These are phyloP conservation scores for Phengaris alcon DNA, from an alignment of 2,888 invertebrate species.

Conservation along the genomic window DNA sequence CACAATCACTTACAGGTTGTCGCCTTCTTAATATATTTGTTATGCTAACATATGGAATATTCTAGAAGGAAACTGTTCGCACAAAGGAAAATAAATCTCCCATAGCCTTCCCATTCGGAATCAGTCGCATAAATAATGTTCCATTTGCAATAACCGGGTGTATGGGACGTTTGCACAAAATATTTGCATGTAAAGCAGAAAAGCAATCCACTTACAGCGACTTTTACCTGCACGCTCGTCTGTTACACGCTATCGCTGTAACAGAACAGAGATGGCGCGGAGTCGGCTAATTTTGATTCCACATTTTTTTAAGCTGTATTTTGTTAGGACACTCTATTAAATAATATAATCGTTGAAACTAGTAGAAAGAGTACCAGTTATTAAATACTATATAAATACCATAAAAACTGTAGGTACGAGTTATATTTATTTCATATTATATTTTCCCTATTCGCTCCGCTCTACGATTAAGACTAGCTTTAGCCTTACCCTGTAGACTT, in stretches of 20 bases:
- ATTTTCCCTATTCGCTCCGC: too few relatives aligned
- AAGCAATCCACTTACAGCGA: constrained; percentile 76
- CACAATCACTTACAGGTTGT: constrained; percentile 23
- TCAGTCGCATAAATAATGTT: constrained; percentile 41
- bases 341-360: too few relatives aligned
- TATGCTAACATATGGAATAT: constrained; percentile 29
- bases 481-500: too few relatives aligned
- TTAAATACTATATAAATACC: too few relatives aligned
- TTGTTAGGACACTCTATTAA: too few relatives aligned
- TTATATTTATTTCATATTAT: too few relatives aligned
- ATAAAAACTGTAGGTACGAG: too few relatives aligned
- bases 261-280: constrained; percentile 44
- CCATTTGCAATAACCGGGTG: constrained; percentile 39
- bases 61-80: constrained; percentile 27
- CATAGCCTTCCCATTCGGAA: constrained; percentile 34
- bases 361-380: too few relatives aligned
- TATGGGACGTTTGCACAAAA: constrained; percentile 65
- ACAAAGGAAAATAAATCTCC: constrained; percentile 32
- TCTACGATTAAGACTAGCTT: too few relatives aligned
- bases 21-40: constrained; percentile 28
- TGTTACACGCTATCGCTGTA: constrained; percentile 56
- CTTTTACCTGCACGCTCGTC: constrained; percentile 74
- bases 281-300: constrained; percentile 39
- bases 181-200: constrained; percentile 77
- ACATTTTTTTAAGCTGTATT: too few relatives aligned